These are phyloP conservation scores for Acanthosepion esculentum DNA, from an alignment of 2,888 invertebrate species.

Conservation along the genomic window DNA sequence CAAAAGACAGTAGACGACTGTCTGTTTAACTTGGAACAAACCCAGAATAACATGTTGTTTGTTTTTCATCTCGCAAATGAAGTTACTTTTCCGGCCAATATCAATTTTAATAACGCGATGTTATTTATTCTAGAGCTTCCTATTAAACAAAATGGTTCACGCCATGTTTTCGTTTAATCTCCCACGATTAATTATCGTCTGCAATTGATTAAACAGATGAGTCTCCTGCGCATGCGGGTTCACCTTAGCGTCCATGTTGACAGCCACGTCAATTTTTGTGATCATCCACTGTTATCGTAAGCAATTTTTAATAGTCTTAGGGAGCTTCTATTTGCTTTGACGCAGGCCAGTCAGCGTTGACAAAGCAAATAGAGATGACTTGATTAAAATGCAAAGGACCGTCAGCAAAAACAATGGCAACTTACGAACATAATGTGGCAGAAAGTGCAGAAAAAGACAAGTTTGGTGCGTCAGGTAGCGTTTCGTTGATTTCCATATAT, in stretches of 20 bases:
- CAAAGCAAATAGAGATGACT: neutral
- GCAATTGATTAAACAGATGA: neutral
- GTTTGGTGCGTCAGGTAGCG: neutral
- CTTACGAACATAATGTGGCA: neutral
- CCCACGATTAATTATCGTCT: neutral
- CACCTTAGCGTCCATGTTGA: neutral
- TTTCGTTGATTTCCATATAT: neutral
- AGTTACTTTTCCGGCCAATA: neutral
- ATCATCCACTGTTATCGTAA: neutral
- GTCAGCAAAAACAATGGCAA: neutral
- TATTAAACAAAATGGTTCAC: neutral
- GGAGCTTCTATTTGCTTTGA: neutral
- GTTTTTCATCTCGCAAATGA: neutral
- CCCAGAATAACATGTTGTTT: neutral
- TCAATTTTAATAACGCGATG: neutral
- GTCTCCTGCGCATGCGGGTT: slow-evolving; percentile 1
- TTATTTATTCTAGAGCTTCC: neutral
- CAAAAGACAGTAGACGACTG: neutral
- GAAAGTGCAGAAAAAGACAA: neutral
- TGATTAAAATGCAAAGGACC: neutral
- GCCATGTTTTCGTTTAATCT: neutral
- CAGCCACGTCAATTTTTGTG: neutral
- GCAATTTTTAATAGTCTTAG: neutral
- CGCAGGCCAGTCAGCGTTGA: neutral
- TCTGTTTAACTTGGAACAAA: neutral